phyloP scores from a whole-genome alignment of 2,113 vertebrate genomes.

The Nibea albiflora region DNA sequence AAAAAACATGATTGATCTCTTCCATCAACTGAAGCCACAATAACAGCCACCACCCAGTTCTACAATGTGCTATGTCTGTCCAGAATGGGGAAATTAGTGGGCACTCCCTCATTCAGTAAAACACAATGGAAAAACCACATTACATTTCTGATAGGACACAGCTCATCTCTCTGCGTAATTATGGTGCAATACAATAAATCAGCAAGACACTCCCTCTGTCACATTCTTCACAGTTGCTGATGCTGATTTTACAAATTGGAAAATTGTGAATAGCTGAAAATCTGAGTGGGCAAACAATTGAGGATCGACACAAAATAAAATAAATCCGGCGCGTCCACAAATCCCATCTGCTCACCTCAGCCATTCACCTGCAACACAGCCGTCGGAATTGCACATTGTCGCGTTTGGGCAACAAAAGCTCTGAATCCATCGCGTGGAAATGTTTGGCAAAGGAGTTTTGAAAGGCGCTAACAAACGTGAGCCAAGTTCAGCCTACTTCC shows the following conservation, averaged over 20 bases:
- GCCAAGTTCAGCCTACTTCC: constrained; percentile 40
- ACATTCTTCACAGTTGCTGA: not conserved
- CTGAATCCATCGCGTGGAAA: not conserved
- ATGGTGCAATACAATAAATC: constrained; percentile 21
- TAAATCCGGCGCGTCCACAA: not conserved
- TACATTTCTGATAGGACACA: not conserved
- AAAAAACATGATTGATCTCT: constrained; percentile 19
- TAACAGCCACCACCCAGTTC: constrained; percentile 2
- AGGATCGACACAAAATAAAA: constrained; percentile 13
- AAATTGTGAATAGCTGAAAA: not conserved
- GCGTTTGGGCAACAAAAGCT: not conserved
- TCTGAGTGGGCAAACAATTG: not conserved
- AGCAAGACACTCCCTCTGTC: constrained; percentile 21
- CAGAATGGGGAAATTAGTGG: not conserved
- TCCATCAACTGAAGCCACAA: constrained; percentile 28
- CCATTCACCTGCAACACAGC: constrained; percentile 1
- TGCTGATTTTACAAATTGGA: constrained; percentile 10
- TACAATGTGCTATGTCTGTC: constrained; percentile 14
- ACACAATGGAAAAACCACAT: constrained; percentile 42
- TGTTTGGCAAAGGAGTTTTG: constrained; percentile 9
- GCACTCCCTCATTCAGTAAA: not conserved
- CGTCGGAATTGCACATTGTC: not conserved
- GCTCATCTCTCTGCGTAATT: constrained; percentile 33
- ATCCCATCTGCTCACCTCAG: constrained; percentile 7
- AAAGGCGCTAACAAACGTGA: constrained; percentile 1